Percentiles rank a stretch among this genome's conserved stretches.
phyloP scores from a whole-genome alignment of 2,113 vertebrate species.

The Microcebus jonahi region DNA sequence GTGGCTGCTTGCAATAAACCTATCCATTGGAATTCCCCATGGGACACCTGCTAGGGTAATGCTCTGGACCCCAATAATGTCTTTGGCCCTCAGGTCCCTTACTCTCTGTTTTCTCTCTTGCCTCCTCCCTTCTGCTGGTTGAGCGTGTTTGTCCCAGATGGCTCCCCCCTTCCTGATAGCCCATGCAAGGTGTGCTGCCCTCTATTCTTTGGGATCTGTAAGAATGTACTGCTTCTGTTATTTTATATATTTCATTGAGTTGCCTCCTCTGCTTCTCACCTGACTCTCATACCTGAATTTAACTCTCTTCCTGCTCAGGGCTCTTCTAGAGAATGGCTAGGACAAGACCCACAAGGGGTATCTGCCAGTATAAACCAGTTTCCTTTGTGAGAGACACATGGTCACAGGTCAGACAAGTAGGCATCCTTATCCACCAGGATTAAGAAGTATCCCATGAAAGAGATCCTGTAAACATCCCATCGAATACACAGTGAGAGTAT shows the following conservation, averaged over 20 bases:
- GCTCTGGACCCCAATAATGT: background rate
- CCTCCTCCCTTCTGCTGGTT: background rate
- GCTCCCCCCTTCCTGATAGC: background rate
- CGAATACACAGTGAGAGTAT: background rate
- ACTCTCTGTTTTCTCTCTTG: background rate
- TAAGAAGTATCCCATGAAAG: background rate
- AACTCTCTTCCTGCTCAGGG: background rate
- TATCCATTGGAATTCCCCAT: background rate
- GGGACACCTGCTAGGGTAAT: background rate
- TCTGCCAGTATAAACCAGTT: background rate
- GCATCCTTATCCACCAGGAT: background rate
- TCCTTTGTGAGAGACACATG: background rate
- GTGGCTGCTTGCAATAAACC: background rate
- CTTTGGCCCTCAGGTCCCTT: background rate
- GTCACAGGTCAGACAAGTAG: too few species aligned
- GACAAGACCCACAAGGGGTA: background rate
- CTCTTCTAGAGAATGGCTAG: background rate
- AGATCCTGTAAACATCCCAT: background rate
- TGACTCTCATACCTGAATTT: background rate
- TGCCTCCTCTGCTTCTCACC: background rate
- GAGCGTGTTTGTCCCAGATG: too few species aligned
- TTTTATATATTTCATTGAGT: background rate
- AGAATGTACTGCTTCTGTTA: background rate
- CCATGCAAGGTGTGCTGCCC: background rate
- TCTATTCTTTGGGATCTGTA: background rate